Evolutionary conservation across 1,140 invertebrate genomes (phyloP).

Genomic region (Arion vulgaris): DNA sequence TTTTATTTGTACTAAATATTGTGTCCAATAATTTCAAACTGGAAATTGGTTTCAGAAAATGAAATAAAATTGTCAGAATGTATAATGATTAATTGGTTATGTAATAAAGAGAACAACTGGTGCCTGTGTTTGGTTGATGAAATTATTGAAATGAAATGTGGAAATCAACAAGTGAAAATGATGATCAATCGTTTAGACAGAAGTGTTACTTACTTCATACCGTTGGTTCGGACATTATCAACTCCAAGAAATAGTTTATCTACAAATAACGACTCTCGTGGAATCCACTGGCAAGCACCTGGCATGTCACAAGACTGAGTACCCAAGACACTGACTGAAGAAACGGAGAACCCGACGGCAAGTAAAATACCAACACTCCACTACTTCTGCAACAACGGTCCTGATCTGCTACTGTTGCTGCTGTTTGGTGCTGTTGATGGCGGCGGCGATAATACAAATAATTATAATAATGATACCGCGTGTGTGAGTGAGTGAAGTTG

Average conservation of each 20-base stretch:
- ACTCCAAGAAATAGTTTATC: neutral
- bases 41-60: no score
- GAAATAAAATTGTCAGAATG: no score
- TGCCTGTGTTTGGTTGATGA: no score
- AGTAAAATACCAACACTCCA: neutral
- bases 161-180: no score
- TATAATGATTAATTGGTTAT: no score
- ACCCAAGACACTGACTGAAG: neutral
- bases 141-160: no score
- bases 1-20: no score
- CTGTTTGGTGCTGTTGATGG: neutral
- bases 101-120: no score
- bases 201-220: neutral
- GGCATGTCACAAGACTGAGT: slow-evolving; percentile 16
- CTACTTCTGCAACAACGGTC: neutral
- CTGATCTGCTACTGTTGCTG: neutral
- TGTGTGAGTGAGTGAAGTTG: neutral
- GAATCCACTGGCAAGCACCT: neutral
- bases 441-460: neutral
- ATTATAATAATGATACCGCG: neutral
- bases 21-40: no score
- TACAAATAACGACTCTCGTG: neutral
- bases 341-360: neutral
- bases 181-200: no score
- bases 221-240: neutral